phyloP scores from a whole-genome alignment of 2,797 vertebrate genomes.

The Somateria mollissima region DNA sequence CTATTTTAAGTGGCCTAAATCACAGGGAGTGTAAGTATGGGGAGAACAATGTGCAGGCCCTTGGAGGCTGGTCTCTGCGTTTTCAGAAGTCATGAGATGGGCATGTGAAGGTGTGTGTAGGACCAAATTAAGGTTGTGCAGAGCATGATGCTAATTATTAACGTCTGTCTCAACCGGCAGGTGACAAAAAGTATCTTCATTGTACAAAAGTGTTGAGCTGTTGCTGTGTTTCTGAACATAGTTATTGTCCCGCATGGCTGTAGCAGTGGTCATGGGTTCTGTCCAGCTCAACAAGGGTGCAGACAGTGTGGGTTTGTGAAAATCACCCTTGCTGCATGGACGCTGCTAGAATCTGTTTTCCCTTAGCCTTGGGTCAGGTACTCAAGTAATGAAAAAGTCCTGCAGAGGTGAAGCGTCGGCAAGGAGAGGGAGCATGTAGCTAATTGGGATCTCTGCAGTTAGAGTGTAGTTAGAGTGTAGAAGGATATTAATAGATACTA shows the following conservation, averaged over 20 bases:
- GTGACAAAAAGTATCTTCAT: neutral
- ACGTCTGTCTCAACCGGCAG: neutral
- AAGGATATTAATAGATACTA: neutral
- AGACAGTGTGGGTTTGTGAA: neutral
- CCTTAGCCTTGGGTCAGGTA: neutral
- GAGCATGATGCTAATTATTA: neutral
- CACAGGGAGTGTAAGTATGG: neutral
- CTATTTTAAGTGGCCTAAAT: neutral
- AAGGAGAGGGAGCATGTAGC: neutral
- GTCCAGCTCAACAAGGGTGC: neutral
- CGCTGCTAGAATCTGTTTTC: neutral
- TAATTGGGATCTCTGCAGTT: neutral
- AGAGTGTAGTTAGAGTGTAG: fast-evolving
- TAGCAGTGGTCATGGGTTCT: neutral
- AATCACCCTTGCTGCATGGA: neutral
- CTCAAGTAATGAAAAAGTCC: neutral
- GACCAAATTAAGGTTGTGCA: neutral
- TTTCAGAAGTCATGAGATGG: neutral
- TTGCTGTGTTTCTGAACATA: neutral
- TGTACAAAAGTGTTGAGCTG: neutral
- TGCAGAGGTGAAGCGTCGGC: neutral
- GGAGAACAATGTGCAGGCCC: neutral
- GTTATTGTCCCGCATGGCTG: fast-evolving
- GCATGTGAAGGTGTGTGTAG: neutral
- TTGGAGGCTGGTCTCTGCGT: neutral